Evolutionary conservation across 2,888 invertebrate species (phyloP), one percentile per base, ranked within the genome.

Genomic region (Spodoptera littoralis): DNA sequence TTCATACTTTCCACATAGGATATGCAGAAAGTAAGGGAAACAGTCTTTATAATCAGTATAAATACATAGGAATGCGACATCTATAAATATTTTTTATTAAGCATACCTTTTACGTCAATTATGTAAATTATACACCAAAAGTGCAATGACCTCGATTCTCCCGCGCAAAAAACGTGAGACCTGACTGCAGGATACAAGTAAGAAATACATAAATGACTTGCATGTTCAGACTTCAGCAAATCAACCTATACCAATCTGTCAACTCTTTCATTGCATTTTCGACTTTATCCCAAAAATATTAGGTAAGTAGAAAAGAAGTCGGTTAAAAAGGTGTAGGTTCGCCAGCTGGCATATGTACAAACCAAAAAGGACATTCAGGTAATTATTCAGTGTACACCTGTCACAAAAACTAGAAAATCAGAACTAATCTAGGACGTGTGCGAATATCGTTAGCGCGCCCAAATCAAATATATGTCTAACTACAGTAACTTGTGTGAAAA

Each of bases 381-480:
- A 53, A 53, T 68, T 53, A 71, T 73, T 58, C n/a, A 53, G 22
- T 44, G 48, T 5, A 11, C 41, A 18, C 18, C 18, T 24, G 42
- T 41, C 43, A 55, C 48, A 71, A 74, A 71, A 73, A 69, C 58
- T 42, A 62, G 57, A 41, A 52, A 63, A 58, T 49, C 43, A 49
- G 3, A 60, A 60, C 18, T 45, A 63, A 69, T 62, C 44, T 74
- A 53, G 75, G 52, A 53, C 75, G 42, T 44, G 9, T 8, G 12
- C 13, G 36, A 63, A 69, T 69, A 63, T 59, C 69, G 13, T 55
- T 63, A 30, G 27, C 55, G 53, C 58, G 55, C 74, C 70, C 51
- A 59, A 56, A 50, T 42, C 11, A 49, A 46, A 42, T 5, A 22
- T 46, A 13, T 22, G 9, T 48, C 13, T 48, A 46, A 41, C 5